phyloP scores from a whole-genome alignment of 1,140 invertebrate genomes.

The Leucophenga varia region DNA sequence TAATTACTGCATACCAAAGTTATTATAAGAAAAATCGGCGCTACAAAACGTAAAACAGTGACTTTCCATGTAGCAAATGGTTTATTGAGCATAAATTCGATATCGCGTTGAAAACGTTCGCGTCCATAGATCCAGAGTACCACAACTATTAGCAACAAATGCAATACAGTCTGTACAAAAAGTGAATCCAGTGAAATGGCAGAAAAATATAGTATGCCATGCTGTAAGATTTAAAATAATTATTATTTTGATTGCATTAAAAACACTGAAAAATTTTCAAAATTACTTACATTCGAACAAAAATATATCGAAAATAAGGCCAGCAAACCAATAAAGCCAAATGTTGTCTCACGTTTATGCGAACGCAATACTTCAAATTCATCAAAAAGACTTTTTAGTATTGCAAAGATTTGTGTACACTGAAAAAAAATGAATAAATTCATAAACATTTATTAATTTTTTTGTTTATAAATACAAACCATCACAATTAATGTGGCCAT shows the following conservation, averaged over 20 bases:
- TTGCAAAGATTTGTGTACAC: no score
- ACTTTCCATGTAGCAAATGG: constrained; percentile 58
- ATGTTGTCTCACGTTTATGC: neutral
- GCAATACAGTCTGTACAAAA: constrained; percentile 68
- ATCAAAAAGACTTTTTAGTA: constrained; percentile 5
- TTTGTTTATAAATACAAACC: neutral
- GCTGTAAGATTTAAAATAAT: constrained; percentile 7
- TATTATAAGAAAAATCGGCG: constrained; percentile 11
- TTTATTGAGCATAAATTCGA: constrained; percentile 74
- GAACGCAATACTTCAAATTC: constrained; percentile 6
- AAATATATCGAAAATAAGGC: constrained; percentile 8
- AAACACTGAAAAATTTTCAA: neutral
- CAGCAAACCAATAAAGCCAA: constrained; percentile 6
- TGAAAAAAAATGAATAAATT: no score
- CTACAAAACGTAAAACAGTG: constrained; percentile 19
- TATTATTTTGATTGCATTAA: neutral
- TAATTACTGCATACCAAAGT: constrained; percentile 10
- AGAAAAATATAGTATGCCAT: constrained; percentile 12
- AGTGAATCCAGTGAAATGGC: constrained; percentile 58
- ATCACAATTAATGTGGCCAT: neutral
- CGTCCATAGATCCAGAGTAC: constrained; percentile 74
- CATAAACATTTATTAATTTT: neutral
- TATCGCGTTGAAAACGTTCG: constrained; percentile 66
- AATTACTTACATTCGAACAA: neutral
- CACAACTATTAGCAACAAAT: constrained; percentile 67